Base-by-base conservation (phyloP, 2,888 invertebrate species). In the Pristionchus fissidentatus region DNA sequence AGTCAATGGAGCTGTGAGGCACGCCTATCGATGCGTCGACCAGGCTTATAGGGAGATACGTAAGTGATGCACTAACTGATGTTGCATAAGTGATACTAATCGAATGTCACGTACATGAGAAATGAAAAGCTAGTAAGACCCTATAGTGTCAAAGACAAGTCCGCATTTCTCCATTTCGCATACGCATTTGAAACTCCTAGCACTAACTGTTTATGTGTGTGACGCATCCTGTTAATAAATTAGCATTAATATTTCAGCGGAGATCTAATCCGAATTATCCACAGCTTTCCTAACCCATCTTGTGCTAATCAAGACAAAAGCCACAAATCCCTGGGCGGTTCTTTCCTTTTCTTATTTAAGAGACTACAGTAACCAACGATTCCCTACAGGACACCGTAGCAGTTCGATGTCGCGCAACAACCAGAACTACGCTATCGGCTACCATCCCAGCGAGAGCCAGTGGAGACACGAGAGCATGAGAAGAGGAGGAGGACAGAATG, bases 21-120 rank as follows among this genome's bases (percentile, higher is more conserved):
- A 88, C 70, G 90, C 90, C 15, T 90, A 90, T 77, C 87, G 86
- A 13, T 89, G 89, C 8, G 90, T 89, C 46, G 90, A 90, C 60
- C 87, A 89, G 57, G 88, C 88, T 19, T 85, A 88, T 19, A 70
- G 86, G 35, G 86, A 87, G 26, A 83, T 83, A n/a, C 70, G 83
- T 83, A 43, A 70, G 83, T 81, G 3, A 29, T 4, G n/a, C 73
- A 15, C 41, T 15, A 43, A 5, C 29, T 7, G 22, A 32, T 60
- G n/a, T 60, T n/a, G 60, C 8, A 26, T n/a, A n/a, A n/a, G n/a
- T n/a, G n/a, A n/a, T n/a, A n/a, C n/a, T n/a, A n/a, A n/a, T n/a
- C n/a, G n/a, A n/a, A n/a, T n/a, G n/a, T n/a, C n/a, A n/a, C n/a
- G n/a, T n/a, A n/a, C n/a, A n/a, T n/a, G n/a, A n/a, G n/a, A n/a